Base-by-base conservation (phyloP, 2,888 invertebrate species). In the Erebia palarica region DNA sequence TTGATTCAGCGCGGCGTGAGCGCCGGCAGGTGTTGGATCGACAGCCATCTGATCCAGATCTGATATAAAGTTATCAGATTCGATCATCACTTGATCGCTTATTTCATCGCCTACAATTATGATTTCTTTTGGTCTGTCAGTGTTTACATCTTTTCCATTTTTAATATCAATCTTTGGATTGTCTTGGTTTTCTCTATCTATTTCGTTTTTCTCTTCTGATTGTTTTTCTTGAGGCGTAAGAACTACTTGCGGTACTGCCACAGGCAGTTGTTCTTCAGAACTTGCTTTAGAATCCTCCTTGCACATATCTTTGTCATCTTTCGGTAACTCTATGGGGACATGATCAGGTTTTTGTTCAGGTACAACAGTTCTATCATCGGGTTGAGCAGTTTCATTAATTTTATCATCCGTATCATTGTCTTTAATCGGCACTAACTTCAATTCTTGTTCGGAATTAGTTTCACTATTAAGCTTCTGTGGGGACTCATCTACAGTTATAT, bases 11-110 rank as follows among this genome's bases (percentile, higher is more conserved):
- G 82, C 73, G 1, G 82, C 75, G 2, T 78, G 84, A 14, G 81
- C 68, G 11, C 91, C 93, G 42, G 92, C 83, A 0, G 92, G 91
- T 16, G 88, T 85, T 3, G 92, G 92, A 53, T 91, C 91, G 58
- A 90, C 89, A 14, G 90, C 90, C 69, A 94, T 94, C 75, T 92
- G 94, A 70, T 94, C 94, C 14, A 94, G 83, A 66, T 95, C 95
- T 0, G 93, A 88, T 71, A 95, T 90, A 36, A 94, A 91, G 77
- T 90, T 88, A 67, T 94, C 94, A 73, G 82, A 86, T 72, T 94
- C 94, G 51, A 89, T 93, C 75, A 85, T 82, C 58, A 91, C 84
- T 70, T 84, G 87, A 74, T 92, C 91, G 64, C 55, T 82, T 0
- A 83, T 78, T 68, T 92, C 93, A 14, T 92, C 92, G 5, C 78